These are phyloP conservation scores for Xiphophorus maculatus DNA, from an alignment of 2,113 vertebrate genomes.

Conservation along the genomic window DNA sequence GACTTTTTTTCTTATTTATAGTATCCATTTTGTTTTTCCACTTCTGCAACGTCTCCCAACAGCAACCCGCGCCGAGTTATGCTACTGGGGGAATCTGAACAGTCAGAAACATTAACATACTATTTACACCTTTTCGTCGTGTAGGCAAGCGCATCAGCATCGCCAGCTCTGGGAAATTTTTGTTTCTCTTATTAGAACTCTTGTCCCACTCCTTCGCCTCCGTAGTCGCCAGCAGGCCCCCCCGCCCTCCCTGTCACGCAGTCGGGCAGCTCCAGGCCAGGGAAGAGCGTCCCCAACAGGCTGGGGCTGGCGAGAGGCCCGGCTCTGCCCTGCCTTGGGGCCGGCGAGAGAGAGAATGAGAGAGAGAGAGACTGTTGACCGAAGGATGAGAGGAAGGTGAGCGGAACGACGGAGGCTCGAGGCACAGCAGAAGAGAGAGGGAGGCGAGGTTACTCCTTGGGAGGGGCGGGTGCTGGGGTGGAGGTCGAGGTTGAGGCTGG, in stretches of 20 bases:
- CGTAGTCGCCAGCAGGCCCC: slow-evolving; percentile 89
- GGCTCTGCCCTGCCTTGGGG: slow-evolving; percentile 84
- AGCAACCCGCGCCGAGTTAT: slow-evolving; percentile 82
- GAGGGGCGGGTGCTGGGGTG: slow-evolving; percentile 80
- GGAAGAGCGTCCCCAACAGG: slow-evolving; percentile 57
- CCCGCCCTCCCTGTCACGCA: slow-evolving; percentile 80
- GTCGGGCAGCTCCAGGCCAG: slow-evolving; percentile 79
- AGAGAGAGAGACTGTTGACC: slow-evolving; percentile 74
- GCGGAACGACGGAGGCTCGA: slow-evolving; percentile 76
- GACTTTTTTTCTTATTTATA: slow-evolving; percentile 70
- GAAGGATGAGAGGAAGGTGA: slow-evolving; percentile 70
- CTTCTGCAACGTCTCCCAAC: slow-evolving; percentile 91
- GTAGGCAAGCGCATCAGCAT: slow-evolving; percentile 93
- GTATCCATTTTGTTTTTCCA: slow-evolving; percentile 80
- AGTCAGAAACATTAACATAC: slow-evolving; percentile 99
- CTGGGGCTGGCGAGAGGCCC: slow-evolving; percentile 88
- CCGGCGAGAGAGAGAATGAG: slow-evolving; percentile 61
- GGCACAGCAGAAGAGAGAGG: slow-evolving; percentile 76
- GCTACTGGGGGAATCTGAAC: slow-evolving; percentile 90
- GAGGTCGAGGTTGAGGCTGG: slow-evolving; percentile 58
- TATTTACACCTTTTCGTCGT: slow-evolving; percentile 99
- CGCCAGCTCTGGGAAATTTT: slow-evolving; percentile 85
- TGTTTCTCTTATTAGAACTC: slow-evolving; percentile 86
- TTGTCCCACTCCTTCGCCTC: slow-evolving; percentile 95
- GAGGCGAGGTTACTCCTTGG: slow-evolving; percentile 90